phyloP scores from a whole-genome alignment of 2,888 invertebrate genomes.

The Limnephilus marmoratus region DNA sequence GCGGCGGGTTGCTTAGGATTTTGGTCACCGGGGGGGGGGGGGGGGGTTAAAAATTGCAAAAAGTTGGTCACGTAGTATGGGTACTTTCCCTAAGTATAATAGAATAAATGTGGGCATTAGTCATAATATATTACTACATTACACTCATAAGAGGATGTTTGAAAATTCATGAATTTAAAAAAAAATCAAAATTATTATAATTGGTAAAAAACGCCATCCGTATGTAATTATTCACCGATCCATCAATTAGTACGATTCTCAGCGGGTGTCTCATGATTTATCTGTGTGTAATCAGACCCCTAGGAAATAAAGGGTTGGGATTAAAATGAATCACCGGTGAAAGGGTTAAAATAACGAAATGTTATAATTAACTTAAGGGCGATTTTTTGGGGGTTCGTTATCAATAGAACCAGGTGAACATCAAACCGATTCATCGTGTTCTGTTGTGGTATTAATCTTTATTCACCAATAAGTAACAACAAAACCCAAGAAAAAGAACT shows the following conservation, averaged over 20 bases:
- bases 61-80: too few species aligned
- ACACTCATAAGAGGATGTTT: too few species aligned
- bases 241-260: constrained; percentile 14
- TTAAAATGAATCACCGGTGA: background rate
- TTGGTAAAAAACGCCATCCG: too few species aligned
- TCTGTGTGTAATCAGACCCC: background rate
- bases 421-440: background rate
- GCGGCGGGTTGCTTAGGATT: too few species aligned
- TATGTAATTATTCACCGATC: background rate
- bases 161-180: background rate
- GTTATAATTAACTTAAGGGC: background rate
- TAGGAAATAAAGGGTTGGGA: background rate
- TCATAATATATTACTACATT: too few species aligned
- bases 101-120: too few species aligned
- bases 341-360: background rate
- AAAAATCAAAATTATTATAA: too few species aligned
- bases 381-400: background rate
- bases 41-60: too few species aligned
- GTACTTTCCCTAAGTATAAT: too few species aligned
- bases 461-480: background rate
- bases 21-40: too few species aligned
- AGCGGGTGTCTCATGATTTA: background rate
- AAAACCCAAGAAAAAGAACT: too few species aligned
- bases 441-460: background rate
- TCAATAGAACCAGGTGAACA: background rate